phyloP scores from a whole-genome alignment of 1,140 invertebrate genomes.

The Epicauta chinensis region DNA sequence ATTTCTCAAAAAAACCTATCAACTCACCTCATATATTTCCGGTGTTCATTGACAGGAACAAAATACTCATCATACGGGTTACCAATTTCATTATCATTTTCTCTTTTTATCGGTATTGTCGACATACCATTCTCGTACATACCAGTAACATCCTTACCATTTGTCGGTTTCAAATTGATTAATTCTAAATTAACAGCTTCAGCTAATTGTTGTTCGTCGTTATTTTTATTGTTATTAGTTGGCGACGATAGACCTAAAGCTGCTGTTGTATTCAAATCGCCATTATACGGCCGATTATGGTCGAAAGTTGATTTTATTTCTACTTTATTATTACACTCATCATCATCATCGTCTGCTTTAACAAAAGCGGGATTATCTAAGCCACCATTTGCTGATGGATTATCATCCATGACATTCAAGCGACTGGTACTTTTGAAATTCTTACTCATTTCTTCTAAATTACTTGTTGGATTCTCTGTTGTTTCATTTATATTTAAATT shows the following conservation, averaged over 20 bases:
- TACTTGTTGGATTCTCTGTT: conserved; percentile 32
- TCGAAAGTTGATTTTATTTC: conserved; percentile 30
- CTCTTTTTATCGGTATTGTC: conserved; percentile 53
- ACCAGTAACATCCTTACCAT: conserved; percentile 41
- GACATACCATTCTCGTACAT: conserved; percentile 39
- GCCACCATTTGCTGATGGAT: conserved; percentile 20
- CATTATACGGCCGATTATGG: conserved; percentile 37
- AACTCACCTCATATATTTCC: conserved; percentile 73
- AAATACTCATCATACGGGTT: conserved; percentile 78
- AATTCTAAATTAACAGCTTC: conserved; percentile 76
- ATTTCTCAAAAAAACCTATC: background rate
- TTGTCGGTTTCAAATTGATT: conserved; percentile 65
- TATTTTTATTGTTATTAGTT: conserved; percentile 12
- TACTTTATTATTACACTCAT: conserved; percentile 13
- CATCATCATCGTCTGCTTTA: conserved; percentile 22
- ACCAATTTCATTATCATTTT: conserved; percentile 63
- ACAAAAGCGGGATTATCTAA: conserved; percentile 36
- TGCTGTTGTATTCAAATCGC: conserved; percentile 29
- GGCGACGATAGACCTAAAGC: conserved; percentile 24
- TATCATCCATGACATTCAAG: conserved; percentile 22
- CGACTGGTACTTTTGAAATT: conserved; percentile 37
- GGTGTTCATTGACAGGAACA: conserved; percentile 75
- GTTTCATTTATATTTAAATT: conserved; percentile 40
- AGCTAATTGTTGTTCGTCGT: conserved; percentile 31
- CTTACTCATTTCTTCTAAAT: conserved; percentile 36